A percentile compares a stretch with the other conserved stretches of the same genome.
phyloP scores from a whole-genome alignment of 2,888 invertebrate genomes.

The Catonia carolina region DNA sequence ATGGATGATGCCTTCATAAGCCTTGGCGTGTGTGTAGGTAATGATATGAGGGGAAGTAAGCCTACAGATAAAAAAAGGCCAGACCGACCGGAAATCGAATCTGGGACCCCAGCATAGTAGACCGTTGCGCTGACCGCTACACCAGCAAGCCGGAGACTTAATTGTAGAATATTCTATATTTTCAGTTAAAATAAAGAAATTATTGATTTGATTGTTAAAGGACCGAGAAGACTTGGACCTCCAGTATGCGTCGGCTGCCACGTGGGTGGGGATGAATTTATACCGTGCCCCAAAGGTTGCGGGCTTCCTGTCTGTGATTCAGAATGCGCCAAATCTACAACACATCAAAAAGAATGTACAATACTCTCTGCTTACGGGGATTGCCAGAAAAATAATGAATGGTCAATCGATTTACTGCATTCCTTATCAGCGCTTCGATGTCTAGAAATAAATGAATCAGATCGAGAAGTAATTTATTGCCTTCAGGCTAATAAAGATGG shows the following conservation, averaged over 20 bases:
- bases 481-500: constrained; percentile 41
- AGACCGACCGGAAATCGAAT: too few relatives aligned
- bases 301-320: constrained; percentile 61
- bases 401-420: constrained; percentile 41
- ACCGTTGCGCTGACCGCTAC: too few relatives aligned
- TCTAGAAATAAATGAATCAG: constrained; percentile 43
- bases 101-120: too few relatives aligned
- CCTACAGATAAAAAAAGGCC: too few relatives aligned
- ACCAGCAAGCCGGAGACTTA: too few relatives aligned
- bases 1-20: too few relatives aligned
- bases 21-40: too few relatives aligned
- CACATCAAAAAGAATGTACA: constrained; percentile 58
- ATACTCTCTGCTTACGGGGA: constrained; percentile 49
- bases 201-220: neutral
- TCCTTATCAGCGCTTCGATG: constrained; percentile 46
- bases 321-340: constrained; percentile 52
- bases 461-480: constrained; percentile 47
- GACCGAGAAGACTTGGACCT: constrained; percentile 35
- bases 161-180: too few relatives aligned
- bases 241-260: constrained; percentile 56
- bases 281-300: constrained; percentile 56
- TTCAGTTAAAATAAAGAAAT: too few relatives aligned
- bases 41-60: too few relatives aligned
- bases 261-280: constrained; percentile 33
- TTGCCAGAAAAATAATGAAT: constrained; percentile 40